phyloP scores from a whole-genome alignment of 2,888 invertebrate species.

The Dysmachus trigonus region DNA sequence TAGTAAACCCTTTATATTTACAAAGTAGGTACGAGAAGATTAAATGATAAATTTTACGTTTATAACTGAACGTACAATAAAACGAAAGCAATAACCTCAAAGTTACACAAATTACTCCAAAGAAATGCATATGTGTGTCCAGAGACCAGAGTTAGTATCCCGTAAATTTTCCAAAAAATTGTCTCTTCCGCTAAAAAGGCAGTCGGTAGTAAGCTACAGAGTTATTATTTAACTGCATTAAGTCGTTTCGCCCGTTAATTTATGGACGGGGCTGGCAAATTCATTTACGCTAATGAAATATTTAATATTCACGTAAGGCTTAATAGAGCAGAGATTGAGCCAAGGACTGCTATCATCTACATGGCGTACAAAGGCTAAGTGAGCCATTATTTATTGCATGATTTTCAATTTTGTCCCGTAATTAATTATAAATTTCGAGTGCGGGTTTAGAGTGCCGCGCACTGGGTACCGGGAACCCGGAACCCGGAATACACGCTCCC shows the following conservation, averaged over 20 bases:
- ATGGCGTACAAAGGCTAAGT: not conserved
- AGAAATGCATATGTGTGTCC: not conserved
- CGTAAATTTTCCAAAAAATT: not conserved
- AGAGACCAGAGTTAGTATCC: not conserved
- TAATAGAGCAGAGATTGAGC: slow-evolving; percentile 1
- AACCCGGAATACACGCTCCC: not conserved
- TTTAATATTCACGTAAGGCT: slow-evolving; percentile 15
- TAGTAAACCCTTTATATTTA: not conserved
- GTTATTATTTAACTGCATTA: slow-evolving; percentile 25
- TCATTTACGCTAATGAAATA: slow-evolving; percentile 17
- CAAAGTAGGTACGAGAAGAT: not conserved
- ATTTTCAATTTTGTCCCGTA: slow-evolving; percentile 22
- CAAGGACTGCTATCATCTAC: not conserved
- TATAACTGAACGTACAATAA: not conserved
- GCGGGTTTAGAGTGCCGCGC: not conserved
- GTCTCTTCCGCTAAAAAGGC: not conserved
- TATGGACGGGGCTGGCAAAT: slow-evolving; percentile 3
- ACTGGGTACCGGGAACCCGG: not conserved
- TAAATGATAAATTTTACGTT: not conserved
- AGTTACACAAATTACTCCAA: not conserved
- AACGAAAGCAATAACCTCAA: not conserved
- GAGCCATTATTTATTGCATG: slow-evolving; percentile 11
- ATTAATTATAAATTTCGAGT: slow-evolving; percentile 7
- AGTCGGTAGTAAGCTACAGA: not conserved
- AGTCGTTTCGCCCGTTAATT: not conserved